These are phyloP conservation scores for Ancistrus triradiatus DNA, from an alignment of 2,113 vertebrate species.

Conservation along the genomic window DNA sequence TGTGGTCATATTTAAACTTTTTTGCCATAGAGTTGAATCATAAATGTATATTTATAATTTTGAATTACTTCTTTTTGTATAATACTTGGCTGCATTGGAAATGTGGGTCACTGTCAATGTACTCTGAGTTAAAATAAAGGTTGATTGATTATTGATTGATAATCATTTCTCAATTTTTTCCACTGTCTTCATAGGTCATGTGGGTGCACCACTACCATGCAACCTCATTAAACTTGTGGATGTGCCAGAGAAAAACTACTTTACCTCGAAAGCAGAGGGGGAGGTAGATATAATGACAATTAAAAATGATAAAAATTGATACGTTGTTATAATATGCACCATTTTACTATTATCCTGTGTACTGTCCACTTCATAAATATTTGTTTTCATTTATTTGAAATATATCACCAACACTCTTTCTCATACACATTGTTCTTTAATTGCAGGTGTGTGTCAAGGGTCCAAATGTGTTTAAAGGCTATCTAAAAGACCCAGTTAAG, in stretches of 20 bases:
- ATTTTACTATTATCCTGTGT: too few relatives aligned
- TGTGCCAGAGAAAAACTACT: constrained; percentile 95
- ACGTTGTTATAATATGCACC: neutral
- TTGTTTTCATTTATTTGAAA: neutral
- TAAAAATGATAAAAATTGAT: neutral
- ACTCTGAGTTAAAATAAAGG: too few relatives aligned
- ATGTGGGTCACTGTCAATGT: too few relatives aligned
- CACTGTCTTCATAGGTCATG: constrained; percentile 81
- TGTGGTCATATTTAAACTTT: too few relatives aligned
- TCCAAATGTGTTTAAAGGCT: constrained; percentile 96
- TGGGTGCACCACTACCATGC: constrained; percentile 92
- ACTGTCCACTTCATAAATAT: neutral
- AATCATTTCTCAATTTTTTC: too few relatives aligned
- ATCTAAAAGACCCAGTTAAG: constrained; percentile 88
- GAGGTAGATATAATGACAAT: constrained; percentile 71
- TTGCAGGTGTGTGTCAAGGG: constrained; percentile 94
- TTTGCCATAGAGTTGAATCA: too few relatives aligned
- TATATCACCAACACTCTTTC: neutral
- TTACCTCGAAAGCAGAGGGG: constrained; percentile 88
- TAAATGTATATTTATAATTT: too few relatives aligned
- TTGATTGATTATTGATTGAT: too few relatives aligned
- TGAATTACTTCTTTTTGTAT: too few relatives aligned
- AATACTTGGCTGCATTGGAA: too few relatives aligned
- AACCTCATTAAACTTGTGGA: constrained; percentile 92
- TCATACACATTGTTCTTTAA: neutral